These are phyloP conservation scores for Thysanoteuthis rhombus DNA, from an alignment of 2,888 invertebrate species.

Conservation along the genomic window DNA sequence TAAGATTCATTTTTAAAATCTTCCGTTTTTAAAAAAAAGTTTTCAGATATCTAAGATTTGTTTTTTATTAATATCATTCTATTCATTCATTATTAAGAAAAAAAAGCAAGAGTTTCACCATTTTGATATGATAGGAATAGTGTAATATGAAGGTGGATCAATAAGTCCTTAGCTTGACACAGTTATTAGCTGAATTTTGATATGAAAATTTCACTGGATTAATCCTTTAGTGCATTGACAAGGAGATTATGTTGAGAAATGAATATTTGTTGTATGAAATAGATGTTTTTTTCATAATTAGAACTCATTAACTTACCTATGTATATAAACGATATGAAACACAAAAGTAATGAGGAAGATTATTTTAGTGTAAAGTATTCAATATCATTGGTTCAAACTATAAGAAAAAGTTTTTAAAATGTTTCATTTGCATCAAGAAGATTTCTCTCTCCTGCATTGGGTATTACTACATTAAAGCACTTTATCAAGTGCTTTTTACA, in stretches of 20 bases:
- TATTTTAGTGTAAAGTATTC: background rate
- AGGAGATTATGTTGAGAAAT: background rate
- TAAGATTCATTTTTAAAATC: background rate
- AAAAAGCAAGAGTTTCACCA: background rate
- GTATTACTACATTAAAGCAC: background rate
- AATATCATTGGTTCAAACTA: background rate
- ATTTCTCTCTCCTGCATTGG: background rate
- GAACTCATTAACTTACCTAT: too few relatives aligned
- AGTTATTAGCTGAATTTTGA: too few relatives aligned
- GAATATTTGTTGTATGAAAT: background rate
- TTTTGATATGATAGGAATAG: background rate
- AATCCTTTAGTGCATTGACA: too few relatives aligned
- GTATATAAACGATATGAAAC: background rate
- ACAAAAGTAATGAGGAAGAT: background rate
- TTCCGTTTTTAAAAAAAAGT: background rate
- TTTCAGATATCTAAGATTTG: background rate
- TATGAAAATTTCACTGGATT: too few relatives aligned
- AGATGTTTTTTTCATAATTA: too few relatives aligned
- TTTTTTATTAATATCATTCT: too few relatives aligned
- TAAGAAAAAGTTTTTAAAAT: background rate
- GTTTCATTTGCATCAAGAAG: background rate
- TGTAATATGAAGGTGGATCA: too few relatives aligned
- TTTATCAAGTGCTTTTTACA: background rate
- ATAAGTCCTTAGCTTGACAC: too few relatives aligned
- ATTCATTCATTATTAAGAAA: too few relatives aligned